Evolutionary conservation across 2,888 invertebrate genomes (phyloP), one percentile per base, ranked within the genome.

Genomic region (Oligia latruncula): DNA sequence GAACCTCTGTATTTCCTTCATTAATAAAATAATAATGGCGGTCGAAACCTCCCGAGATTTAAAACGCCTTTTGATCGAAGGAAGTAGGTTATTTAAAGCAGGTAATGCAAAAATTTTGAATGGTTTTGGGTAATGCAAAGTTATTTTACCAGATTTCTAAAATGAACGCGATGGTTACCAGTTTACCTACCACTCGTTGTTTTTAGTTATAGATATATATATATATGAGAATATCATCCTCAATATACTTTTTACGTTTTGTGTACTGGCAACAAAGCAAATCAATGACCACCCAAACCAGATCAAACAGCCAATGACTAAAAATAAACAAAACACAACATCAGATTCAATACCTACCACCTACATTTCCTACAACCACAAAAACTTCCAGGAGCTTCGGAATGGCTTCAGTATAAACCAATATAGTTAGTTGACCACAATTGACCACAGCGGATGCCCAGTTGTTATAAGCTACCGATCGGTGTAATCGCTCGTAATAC

Each of bases 401-500:
- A 72, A 62, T 66, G 35, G 23, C 52, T 52, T 66, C 58, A 9
- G 52, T 49, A 71, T 79, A 87, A 88, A 84, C 86, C 89, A 88
- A 89, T 89, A 87, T 87, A 58, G 82, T 86, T 84, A 89, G 62
- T 35, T 52, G 29, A 86, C 88, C 88, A 76, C 88, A 88, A 67
- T 2, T n/a, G 70, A 85, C 82, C 84, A 62, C 79, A 86, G 72
- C 83, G 74, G 83, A 84, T 83, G 75, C 78, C 13, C 13, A 40
- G 71, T 60, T 20, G 71, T 77, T 77, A 82, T n/a, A 46, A 23
- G 46, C 29, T 67, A 35, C 43, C 52, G 64, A 74, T 65, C 29
- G 55, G 23, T 35, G 60, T 78, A 85, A 86, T 82, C 70, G 73
- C 0, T 60, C 0, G 17, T 83, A 82, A 72, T 72, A 49, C 64